Evolutionary conservation across 2,113 vertebrate species (phyloP), one percentile per base, ranked within the genome.

Genomic region (Cynopterus brachyotis): DNA sequence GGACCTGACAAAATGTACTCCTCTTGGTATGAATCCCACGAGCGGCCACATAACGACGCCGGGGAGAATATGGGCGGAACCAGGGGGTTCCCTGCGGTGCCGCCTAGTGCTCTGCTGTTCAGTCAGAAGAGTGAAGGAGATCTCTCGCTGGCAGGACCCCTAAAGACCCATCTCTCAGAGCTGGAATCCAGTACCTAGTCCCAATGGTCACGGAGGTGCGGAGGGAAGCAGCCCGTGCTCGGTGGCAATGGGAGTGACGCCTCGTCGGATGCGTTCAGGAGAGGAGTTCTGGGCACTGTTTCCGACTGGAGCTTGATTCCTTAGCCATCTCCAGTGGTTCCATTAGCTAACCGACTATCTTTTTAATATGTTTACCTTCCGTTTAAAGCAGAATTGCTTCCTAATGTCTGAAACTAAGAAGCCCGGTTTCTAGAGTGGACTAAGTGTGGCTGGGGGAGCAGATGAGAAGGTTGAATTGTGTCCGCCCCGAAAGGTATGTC

Each of bases 311-410:
- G 19, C 37, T 32, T 76, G 50, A 35, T 80, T 53, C 22, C n/a
- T 37, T 67, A 57, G 53, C 30, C 12, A 50, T 17, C 42, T 67
- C 26, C 26, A 16, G 26, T 47, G 60, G 30, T 91, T 81, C 82
- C 13, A 45, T 78, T 64, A 87, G 22, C 66, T 53, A 86, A 59
- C 2, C 15, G 8, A 62, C 5, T 55, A 26, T 10, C 6, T 55
- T 96, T 60, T 22, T 42, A 75, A 45, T 70, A 45, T 17, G 32
- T 35, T 42, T 19, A 28, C 35, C 67, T 81, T 95, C 53, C 10
- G 8, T 42, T 93, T 57, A 60, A 89, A 85, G 66, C 66, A 89
- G 82, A 40, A 24, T 53, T 89, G 40, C 35, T 75, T 76, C n/a
- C 67, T 80, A 24, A 40, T 22, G 37, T 67, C 45, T 72, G 69